A percentile compares a stretch with the other conserved stretches of the same genome.
These are phyloP conservation scores for Glaucopsyche alexis DNA, from an alignment of 2,888 invertebrate species.

Conservation along the genomic window DNA sequence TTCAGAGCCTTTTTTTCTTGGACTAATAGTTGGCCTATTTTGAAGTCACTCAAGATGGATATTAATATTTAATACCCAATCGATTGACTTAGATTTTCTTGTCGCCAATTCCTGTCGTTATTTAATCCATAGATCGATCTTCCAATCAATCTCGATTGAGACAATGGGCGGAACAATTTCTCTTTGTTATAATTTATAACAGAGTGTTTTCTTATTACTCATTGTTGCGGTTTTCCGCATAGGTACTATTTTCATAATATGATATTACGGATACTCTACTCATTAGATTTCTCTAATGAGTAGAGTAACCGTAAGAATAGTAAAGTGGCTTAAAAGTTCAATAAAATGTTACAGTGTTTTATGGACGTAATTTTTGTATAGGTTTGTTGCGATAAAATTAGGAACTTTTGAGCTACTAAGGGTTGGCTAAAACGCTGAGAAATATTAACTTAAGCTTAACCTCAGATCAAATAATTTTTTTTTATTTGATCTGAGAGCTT, in stretches of 20 bases:
- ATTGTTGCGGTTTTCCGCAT: constrained; percentile 18
- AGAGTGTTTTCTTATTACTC: not conserved
- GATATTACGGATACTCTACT: not conserved
- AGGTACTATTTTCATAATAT: not conserved
- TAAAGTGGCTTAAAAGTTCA: not conserved
- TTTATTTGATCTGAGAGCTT: too few species aligned
- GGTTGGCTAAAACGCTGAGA: too few species aligned
- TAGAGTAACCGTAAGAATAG: too few species aligned
- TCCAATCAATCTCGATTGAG: not conserved
- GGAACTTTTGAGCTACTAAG: too few species aligned
- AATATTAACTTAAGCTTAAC: too few species aligned
- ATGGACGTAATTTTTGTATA: not conserved
- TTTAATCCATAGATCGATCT: not conserved
- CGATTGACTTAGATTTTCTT: not conserved
- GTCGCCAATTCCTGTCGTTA: not conserved
- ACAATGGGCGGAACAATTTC: constrained; percentile 17
- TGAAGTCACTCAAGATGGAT: too few species aligned
- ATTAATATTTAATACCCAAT: not conserved
- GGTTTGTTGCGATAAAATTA: too few species aligned
- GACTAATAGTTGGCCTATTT: too few species aligned
- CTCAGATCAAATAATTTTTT: too few species aligned
- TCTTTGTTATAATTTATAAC: not conserved
- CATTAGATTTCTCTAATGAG: not conserved
- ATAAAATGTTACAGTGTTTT: not conserved
- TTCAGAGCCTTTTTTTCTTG: too few species aligned